Conservation (phyloP, 2,797 vertebrate species). For the Cirrhinus molitorella region DNA sequence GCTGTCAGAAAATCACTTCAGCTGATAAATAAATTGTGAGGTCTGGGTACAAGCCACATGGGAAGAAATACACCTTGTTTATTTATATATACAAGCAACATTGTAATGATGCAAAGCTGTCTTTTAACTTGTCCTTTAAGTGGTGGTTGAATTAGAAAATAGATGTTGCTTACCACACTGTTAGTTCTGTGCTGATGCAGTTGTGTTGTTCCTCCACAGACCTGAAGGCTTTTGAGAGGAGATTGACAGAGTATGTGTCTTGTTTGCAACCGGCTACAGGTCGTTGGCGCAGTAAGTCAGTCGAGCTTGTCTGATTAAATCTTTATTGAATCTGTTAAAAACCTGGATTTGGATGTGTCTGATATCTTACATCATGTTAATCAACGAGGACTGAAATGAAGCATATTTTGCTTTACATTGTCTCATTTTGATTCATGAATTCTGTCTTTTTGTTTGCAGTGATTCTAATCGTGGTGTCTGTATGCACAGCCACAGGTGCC, state of each 20-base stretch:
- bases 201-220: constrained; percentile 78
- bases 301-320: not conserved
- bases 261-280: constrained; percentile 98
- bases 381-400: not conserved
- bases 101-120: not conserved
- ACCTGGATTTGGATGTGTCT: no score
- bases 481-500: constrained; percentile 97
- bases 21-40: not conserved
- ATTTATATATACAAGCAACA: not conserved
- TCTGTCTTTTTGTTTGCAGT: constrained; percentile 79
- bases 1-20: not conserved
- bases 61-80: not conserved
- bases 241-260: constrained; percentile 96
- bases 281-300: constrained; percentile 97
- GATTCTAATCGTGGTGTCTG: constrained; percentile 98
- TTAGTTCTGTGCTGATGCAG: not conserved
- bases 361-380: not conserved
- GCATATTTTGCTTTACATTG: not conserved
- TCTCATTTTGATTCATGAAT: not conserved
- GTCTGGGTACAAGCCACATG: not conserved
- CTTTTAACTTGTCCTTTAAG: not conserved
- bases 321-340: not conserved
- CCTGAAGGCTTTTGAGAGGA: constrained; percentile 98
- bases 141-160: not conserved
- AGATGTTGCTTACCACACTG: not conserved